Evolutionary conservation across 2,113 vertebrate species (phyloP).

Genomic region (Gambusia affinis): DNA sequence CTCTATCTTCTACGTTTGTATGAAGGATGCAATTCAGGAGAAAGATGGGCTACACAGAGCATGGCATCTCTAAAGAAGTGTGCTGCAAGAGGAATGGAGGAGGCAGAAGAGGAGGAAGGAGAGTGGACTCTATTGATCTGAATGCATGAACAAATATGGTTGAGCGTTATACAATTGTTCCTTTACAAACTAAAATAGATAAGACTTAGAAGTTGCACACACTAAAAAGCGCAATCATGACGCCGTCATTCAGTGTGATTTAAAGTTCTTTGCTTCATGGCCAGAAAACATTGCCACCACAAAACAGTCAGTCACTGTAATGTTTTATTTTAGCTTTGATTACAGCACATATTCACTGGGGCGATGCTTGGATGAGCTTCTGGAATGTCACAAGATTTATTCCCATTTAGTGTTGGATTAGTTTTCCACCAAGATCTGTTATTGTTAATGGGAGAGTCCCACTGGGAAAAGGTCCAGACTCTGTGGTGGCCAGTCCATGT

Average conservation of each 20-base stretch:
- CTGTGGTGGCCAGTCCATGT: too few relatives aligned
- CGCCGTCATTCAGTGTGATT: not conserved
- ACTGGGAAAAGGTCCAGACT: too few relatives aligned
- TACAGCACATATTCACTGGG: too few relatives aligned
- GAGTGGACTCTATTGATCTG: constrained; percentile 39
- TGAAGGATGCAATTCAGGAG: not conserved
- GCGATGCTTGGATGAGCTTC: too few relatives aligned
- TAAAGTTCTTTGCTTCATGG: not conserved
- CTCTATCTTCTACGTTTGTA: not conserved
- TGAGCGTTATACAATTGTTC: constrained; percentile 52
- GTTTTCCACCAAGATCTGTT: too few relatives aligned
- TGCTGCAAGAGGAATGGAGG: constrained; percentile 15
- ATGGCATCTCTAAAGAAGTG: constrained; percentile 8
- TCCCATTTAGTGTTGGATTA: too few relatives aligned
- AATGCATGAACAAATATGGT: constrained; percentile 53
- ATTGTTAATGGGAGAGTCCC: too few relatives aligned
- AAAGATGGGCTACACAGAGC: constrained; percentile 17
- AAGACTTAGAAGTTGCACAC: constrained; percentile 24
- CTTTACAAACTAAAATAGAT: constrained; percentile 9
- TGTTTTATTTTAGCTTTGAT: too few relatives aligned
- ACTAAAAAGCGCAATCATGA: constrained; percentile 20
- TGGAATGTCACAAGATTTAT: too few relatives aligned
- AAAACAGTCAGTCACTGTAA: too few relatives aligned
- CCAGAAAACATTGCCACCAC: too few relatives aligned
- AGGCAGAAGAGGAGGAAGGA: constrained; percentile 22